These are phyloP conservation scores for Arizona elegans DNA, from an alignment of 2,113 vertebrate genomes.

Conservation along the genomic window DNA sequence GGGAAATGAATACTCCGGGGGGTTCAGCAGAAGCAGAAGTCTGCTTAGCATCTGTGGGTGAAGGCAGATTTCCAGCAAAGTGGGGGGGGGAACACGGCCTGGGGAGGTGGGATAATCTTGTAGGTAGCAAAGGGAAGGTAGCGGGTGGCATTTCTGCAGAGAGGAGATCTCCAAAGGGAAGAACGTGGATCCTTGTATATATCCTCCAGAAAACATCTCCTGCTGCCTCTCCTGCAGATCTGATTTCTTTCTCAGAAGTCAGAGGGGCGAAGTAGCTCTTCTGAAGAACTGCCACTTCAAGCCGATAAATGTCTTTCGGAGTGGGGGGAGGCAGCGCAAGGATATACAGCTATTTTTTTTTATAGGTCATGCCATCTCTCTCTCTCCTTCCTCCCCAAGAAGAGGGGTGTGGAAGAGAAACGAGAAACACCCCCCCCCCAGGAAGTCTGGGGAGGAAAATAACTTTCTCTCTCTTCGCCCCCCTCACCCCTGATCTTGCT, in stretches of 20 bases:
- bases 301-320: background rate
- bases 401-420: background rate
- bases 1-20: background rate
- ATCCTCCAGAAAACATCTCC: background rate
- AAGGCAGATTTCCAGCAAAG: background rate
- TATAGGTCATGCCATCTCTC: slow-evolving; percentile 8
- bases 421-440: background rate
- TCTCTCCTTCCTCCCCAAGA: background rate
- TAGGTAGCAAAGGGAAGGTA: background rate
- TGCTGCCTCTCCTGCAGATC: background rate
- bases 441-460: background rate
- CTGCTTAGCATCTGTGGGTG: background rate
- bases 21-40: too few relatives aligned
- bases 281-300: background rate
- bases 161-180: background rate
- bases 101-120: too few relatives aligned
- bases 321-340: background rate
- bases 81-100: too few relatives aligned
- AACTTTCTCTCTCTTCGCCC: background rate
- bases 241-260: background rate
- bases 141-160: background rate
- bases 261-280: background rate
- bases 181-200: too few relatives aligned
- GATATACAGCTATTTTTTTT: background rate
- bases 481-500: background rate